Evolutionary conservation across 2,888 invertebrate species (phyloP), one percentile per base, ranked within the genome.

Genomic region (Chrysopilus asiliformis): DNA sequence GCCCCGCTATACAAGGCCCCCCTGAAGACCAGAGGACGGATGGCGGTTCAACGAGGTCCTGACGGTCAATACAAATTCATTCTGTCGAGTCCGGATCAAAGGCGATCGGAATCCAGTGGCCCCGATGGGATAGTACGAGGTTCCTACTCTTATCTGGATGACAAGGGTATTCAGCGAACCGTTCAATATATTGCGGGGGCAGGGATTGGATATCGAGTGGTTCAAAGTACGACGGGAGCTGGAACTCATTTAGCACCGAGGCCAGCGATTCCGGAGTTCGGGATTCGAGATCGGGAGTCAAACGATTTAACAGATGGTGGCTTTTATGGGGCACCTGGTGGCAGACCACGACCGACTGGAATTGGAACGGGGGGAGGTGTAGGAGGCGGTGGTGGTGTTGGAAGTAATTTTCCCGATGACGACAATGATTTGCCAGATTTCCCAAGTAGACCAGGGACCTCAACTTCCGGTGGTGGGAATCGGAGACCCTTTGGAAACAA

Each of bases 181-280:
- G 81, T 82, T 1, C 76, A 82, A 57, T 83, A 83, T 55, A 80
- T 78, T 45, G 82, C 82, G 0, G 82, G 83, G 0, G 80, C 83
- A 0, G 78, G 64, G 43, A 82, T 81, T 31, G 83, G 83, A 1
- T 83, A 81, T 52, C 68, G 80, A 28, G 75, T 82, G 3, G 65
- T 82, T 8, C 75, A 80, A 55, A 79, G 55, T 43, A 74, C 73
- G 39, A 72, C 78, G 50, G 79, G 79, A 20, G 76, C 76, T 0
- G 58, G 58, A 3, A 52, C 60, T 0, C 64, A 64, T 41, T 48
- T 60, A 7, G 53, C 57, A 38, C 56, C 61, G 3, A 39, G 43
- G 13, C 43, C 71, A 4, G 68, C 71, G 3, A 62, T 72, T 24
- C 70, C 72, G 1, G 70, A 72, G 43, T 66, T 68, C 7, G 68